A percentile compares a stretch with the other conserved stretches of the same genome.
Conservation (phyloP, 2,888 invertebrate genomes). For the Bugula neritina region DNA sequence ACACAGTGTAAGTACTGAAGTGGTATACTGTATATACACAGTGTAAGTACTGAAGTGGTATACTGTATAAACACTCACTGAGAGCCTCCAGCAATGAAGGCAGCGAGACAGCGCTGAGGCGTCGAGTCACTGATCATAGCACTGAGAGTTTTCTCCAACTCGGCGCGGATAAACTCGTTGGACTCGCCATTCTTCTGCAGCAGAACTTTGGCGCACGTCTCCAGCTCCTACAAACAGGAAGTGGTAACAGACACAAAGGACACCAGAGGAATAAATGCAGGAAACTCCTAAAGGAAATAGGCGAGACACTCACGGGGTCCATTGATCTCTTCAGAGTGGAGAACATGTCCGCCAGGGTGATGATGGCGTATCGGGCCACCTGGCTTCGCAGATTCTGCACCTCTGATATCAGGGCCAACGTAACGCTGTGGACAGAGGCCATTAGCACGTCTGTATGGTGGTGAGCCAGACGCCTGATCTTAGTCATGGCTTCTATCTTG, state of each 20-base stretch:
- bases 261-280: too few relatives aligned
- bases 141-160: slow-evolving; percentile 75
- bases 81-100: slow-evolving; percentile 51
- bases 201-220: slow-evolving; percentile 73
- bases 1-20: neutral
- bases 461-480: slow-evolving; percentile 45
- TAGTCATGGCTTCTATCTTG: slow-evolving; percentile 51
- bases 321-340: slow-evolving; percentile 55
- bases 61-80: slow-evolving; percentile 42
- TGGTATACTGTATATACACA: neutral
- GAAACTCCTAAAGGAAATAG: neutral
- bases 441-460: slow-evolving; percentile 47
- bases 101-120: slow-evolving; percentile 55
- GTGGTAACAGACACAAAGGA: too few relatives aligned
- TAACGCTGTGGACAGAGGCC: slow-evolving; percentile 48
- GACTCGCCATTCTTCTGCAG: slow-evolving; percentile 86
- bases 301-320: slow-evolving; percentile 62
- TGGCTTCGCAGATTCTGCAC: slow-evolving; percentile 86
- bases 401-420: slow-evolving; percentile 58
- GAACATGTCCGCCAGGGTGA: slow-evolving; percentile 74
- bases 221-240: slow-evolving; percentile 64
- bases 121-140: slow-evolving; percentile 73
- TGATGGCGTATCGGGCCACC: slow-evolving; percentile 75
- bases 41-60: too few relatives aligned
- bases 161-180: slow-evolving; percentile 77